Base-by-base conservation (phyloP, 2,797 vertebrate species). In the Sparidentex hasta region DNA sequence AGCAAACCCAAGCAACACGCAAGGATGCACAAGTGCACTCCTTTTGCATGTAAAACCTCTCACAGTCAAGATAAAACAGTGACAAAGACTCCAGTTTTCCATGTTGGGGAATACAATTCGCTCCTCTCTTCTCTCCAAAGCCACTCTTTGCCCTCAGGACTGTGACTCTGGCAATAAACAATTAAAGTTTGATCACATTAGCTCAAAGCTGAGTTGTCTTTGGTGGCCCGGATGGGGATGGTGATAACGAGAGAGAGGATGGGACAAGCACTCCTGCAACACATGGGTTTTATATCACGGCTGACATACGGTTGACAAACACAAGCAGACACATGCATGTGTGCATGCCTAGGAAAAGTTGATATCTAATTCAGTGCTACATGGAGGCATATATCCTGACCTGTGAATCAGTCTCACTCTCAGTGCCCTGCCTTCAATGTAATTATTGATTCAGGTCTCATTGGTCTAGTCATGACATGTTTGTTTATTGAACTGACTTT, bases 131-230 rank as follows among this genome's bases (percentile, higher is more conserved):
- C 55, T 61, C 78, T 63, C 65, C 38, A 63, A 79, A 86, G 62
- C 46, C 61, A 57, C 64, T 33, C 61, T 75, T 52, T 27, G 41
- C 84, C 77, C 83, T 73, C 56, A 80, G 80, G 80, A 83, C 71
- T 11, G 17, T 16, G 52, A 63, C 65, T 82, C 63, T 54, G 38
- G 74, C 70, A 71, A 80, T 70, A 80, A 83, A 88, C 86, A 84
- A 85, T 88, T 86, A 84, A 90, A 85, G 67, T 87, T 87, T 87
- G 67, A 92, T 84, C 63, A 81, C 5, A 25, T 80, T 65, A 48
- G 62, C 41, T 74, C 27, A 27, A 44, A 80, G 73, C 78, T 65
- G 9, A 18, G 38, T 25, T 76, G 77, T 50, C 47, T 70, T 51
- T 1, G 6, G 23, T 7, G 56, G 67, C 41, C 58, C 12, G 38